These are phyloP conservation scores for Pachycephus smyrnensis DNA, from an alignment of 2,888 invertebrate genomes.

Conservation along the genomic window DNA sequence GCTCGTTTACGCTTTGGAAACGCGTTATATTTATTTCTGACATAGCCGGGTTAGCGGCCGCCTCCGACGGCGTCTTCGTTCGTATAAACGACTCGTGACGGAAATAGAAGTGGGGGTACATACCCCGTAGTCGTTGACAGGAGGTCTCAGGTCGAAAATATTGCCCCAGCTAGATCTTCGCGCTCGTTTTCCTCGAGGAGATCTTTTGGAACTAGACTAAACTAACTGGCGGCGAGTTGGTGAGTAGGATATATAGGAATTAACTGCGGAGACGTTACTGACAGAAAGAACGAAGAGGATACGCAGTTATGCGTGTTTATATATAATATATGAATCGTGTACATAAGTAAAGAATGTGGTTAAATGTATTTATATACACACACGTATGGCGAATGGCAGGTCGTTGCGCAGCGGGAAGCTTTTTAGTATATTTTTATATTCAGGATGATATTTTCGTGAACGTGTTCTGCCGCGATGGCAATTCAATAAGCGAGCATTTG, in stretches of 20 bases:
- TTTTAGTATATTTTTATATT: slow-evolving; percentile 7
- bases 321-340: background rate
- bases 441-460: background rate
- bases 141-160: slow-evolving; percentile 29
- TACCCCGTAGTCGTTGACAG: slow-evolving; percentile 34
- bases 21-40: slow-evolving; percentile 38
- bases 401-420: background rate
- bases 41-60: slow-evolving; percentile 12
- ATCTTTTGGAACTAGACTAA: slow-evolving; percentile 34
- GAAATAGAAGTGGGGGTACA: slow-evolving; percentile 42
- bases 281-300: background rate
- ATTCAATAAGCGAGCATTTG: background rate
- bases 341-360: background rate
- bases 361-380: slow-evolving; percentile 12
- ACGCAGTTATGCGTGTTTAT: background rate
- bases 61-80: slow-evolving; percentile 11
- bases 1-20: slow-evolving; percentile 1
- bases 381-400: slow-evolving; percentile 9
- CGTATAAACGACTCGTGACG: slow-evolving; percentile 26
- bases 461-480: background rate
- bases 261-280: background rate
- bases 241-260: background rate
- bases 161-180: slow-evolving; percentile 19
- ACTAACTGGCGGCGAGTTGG: slow-evolving; percentile 18
- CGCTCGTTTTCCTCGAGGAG: slow-evolving; percentile 12